phyloP scores from a whole-genome alignment of 2,797 vertebrate genomes.

The Manis javanica region DNA sequence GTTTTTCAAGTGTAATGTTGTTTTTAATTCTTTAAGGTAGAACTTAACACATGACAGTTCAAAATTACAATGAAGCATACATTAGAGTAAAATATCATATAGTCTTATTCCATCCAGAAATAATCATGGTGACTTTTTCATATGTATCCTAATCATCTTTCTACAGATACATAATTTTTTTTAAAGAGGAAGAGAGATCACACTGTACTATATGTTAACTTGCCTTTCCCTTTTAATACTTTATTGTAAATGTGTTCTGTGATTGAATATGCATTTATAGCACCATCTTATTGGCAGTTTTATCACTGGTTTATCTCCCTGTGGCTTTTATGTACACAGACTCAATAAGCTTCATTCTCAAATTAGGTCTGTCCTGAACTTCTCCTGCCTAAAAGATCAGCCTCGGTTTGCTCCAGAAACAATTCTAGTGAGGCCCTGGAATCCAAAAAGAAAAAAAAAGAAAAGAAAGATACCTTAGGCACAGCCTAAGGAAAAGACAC shows the following conservation, averaged over 20 bases:
- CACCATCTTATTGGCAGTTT: neutral
- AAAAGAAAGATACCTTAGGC: neutral
- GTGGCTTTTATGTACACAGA: neutral
- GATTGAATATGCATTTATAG: neutral
- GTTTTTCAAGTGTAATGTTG: conserved; percentile 36
- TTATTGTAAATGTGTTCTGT: neutral
- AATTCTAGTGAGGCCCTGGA: neutral
- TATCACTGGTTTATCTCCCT: neutral
- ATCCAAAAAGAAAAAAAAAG: neutral
- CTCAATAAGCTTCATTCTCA: conserved; percentile 1
- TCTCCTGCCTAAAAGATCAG: neutral
- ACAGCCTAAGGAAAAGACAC: neutral
- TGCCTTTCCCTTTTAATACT: neutral
- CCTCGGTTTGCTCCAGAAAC: neutral
- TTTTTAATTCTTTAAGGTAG: conserved; percentile 5
- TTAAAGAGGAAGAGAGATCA: neutral
- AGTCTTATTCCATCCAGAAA: neutral
- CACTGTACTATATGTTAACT: neutral
- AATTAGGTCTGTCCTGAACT: neutral
- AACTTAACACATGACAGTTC: neutral
- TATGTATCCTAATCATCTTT: neutral
- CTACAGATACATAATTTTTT: neutral
- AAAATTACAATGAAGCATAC: neutral
- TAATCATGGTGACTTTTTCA: neutral
- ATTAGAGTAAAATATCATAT: neutral